Evolutionary conservation across 2,797 vertebrate species (phyloP).

Genomic region (Leuciscus waleckii): DNA sequence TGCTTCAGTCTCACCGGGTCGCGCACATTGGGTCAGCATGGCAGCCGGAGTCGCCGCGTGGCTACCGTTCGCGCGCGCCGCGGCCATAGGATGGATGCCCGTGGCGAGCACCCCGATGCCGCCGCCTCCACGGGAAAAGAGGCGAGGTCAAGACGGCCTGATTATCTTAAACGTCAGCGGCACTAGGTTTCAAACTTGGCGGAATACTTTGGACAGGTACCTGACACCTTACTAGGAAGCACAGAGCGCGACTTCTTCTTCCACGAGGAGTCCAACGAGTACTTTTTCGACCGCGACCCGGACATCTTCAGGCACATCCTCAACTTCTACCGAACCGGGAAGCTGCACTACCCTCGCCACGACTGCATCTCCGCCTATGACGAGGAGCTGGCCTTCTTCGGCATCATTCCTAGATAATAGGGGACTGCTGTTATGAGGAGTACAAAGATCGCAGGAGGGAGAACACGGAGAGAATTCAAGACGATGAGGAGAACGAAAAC

Average conservation of each 20-base stretch:
- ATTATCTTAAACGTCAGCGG: conserved; percentile 95
- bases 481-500: conserved; percentile 87
- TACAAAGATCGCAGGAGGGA: conserved; percentile 95
- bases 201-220: conserved; percentile 92
- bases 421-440: conserved; percentile 97
- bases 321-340: conserved; percentile 96
- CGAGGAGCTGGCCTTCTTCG: conserved; percentile 95
- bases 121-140: conserved; percentile 81
- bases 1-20: conserved; percentile 55
- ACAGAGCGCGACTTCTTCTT: conserved; percentile 95
- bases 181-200: conserved; percentile 93
- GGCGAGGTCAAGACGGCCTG: conserved; percentile 82
- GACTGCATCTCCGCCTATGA: conserved; percentile 96
- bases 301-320: conserved; percentile 96
- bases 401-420: conserved; percentile 94
- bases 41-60: conserved; percentile 93
- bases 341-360: conserved; percentile 93
- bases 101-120: conserved; percentile 92
- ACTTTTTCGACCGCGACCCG: conserved; percentile 97
- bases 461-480: conserved; percentile 91
- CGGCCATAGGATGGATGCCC: conserved; percentile 97
- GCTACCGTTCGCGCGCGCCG: conserved; percentile 94
- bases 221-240: conserved; percentile 94
- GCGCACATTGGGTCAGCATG: conserved; percentile 76
- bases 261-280: conserved; percentile 90